phyloP scores from a whole-genome alignment of 2,888 invertebrate species.

The Sarcophaga carnaria region DNA sequence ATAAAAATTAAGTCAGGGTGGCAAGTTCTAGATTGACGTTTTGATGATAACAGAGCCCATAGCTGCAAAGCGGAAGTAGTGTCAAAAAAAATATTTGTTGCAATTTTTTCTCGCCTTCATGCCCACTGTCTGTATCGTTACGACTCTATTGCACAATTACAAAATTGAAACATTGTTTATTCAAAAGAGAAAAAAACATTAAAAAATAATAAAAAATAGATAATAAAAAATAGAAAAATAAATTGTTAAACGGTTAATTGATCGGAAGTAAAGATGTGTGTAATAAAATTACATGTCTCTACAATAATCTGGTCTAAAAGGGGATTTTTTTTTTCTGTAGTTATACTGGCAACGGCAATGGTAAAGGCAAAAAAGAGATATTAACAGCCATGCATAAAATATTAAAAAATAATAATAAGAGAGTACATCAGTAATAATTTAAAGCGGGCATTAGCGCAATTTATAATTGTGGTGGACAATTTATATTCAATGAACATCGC shows the following conservation, averaged over 20 bases:
- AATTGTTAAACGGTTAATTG: constrained; percentile 39
- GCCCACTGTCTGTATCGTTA: constrained; percentile 19
- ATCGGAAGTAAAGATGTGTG: constrained; percentile 56
- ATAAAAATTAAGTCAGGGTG: too few relatives aligned
- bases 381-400: background rate
- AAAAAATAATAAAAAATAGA: too few relatives aligned
- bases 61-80: too few relatives aligned
- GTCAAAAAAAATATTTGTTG: background rate
- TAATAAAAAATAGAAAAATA: background rate
- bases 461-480: constrained; percentile 36
- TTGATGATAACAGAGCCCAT: too few relatives aligned
- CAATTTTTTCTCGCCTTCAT: background rate
- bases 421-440: background rate
- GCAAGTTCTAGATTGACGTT: too few relatives aligned
- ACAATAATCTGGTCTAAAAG: constrained; percentile 17
- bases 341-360: too few relatives aligned
- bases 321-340: constrained; percentile 1
- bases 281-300: constrained; percentile 43
- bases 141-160: background rate
- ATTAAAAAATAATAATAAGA: background rate
- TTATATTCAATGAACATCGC: constrained; percentile 42
- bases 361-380: background rate
- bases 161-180: constrained; percentile 4
- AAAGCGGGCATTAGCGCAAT: constrained; percentile 9
- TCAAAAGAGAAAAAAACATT: background rate